phyloP scores from a whole-genome alignment of 2,113 vertebrate species.

The Butorides virescens region DNA sequence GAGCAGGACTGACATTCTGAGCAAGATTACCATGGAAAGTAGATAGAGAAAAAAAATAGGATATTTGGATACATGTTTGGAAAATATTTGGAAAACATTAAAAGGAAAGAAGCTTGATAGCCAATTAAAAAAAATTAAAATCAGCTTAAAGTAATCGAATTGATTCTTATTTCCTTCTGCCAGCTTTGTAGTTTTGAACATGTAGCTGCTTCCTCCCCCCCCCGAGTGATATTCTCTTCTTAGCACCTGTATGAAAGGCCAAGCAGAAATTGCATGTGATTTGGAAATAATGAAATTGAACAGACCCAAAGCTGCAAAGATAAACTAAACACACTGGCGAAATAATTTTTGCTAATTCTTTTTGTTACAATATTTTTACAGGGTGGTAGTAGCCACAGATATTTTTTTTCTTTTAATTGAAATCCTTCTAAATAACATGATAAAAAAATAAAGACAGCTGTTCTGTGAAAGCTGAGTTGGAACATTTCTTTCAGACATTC shows the following conservation, averaged over 20 bases:
- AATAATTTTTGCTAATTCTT: background rate
- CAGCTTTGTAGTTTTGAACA: background rate
- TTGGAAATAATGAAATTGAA: background rate
- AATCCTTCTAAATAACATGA: background rate
- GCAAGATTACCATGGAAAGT: background rate
- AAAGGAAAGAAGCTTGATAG: background rate
- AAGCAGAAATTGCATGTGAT: background rate
- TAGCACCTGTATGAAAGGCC: background rate
- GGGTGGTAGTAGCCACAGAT: background rate
- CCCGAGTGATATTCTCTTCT: background rate
- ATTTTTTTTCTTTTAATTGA: background rate
- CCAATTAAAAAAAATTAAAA: background rate
- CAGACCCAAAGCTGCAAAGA: background rate
- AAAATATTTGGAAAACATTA: background rate
- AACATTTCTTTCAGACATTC: background rate
- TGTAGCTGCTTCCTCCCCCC: accelerated
- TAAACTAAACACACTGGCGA: background rate
- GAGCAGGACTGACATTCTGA: background rate
- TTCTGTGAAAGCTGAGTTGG: background rate
- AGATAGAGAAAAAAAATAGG: background rate
- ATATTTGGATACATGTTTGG: background rate
- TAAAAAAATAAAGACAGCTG: background rate
- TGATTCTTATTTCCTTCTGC: background rate
- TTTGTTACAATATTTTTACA: background rate
- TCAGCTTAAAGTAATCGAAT: background rate